Conservation (phyloP, 2,113 vertebrate species). For the Mustela lutreola region DNA sequence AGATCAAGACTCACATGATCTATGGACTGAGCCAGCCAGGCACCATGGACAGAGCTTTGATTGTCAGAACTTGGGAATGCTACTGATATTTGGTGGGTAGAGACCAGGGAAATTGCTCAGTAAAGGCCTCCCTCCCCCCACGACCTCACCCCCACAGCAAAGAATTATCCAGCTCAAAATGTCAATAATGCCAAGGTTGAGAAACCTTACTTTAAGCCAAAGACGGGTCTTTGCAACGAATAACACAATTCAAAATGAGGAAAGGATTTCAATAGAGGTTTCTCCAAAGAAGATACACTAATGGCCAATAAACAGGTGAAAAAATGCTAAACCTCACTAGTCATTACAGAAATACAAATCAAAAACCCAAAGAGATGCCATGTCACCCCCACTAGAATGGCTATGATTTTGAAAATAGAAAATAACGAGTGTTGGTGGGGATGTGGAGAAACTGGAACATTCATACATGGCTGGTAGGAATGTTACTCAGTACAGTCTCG, state of each 20-base stretch:
- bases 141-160: background rate
- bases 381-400: background rate
- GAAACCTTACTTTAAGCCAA: constrained; percentile 17
- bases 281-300: constrained; percentile 36
- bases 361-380: background rate
- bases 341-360: background rate
- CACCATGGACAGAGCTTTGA: background rate
- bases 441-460: background rate
- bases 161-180: background rate
- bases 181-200: background rate
- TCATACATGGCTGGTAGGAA: background rate
- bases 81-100: background rate
- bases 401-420: background rate
- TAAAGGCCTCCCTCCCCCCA: no score
- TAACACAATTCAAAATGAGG: constrained; percentile 20
- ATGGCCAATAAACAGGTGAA: background rate
- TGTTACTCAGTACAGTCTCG: background rate
- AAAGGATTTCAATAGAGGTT: constrained; percentile 29
- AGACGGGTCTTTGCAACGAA: constrained; percentile 1
- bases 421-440: background rate
- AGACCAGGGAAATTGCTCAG: background rate
- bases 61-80: background rate
- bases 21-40: background rate
- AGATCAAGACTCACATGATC: background rate
- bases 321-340: constrained; percentile 38